Conservation (phyloP, 2,888 invertebrate species). For the Drosophila nr. perissopoda region DNA sequence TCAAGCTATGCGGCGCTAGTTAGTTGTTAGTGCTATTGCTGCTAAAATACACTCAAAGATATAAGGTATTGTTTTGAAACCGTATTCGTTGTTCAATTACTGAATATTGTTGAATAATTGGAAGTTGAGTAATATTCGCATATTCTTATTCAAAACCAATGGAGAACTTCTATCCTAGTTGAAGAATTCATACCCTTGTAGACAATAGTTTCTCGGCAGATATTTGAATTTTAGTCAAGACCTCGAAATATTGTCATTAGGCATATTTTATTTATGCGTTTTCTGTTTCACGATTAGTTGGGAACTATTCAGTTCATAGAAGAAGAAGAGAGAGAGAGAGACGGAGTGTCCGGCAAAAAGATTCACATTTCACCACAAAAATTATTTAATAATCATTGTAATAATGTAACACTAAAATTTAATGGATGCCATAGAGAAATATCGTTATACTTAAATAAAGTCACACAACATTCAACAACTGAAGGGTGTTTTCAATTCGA, state of each 20-base stretch:
- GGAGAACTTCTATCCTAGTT: neutral
- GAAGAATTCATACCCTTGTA: neutral
- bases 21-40: conserved; percentile 20
- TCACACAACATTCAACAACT: neutral
- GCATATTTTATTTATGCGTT: neutral
- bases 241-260: neutral
- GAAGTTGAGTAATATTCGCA: neutral
- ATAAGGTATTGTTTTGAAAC: neutral
- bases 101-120: neutral
- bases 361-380: neutral
- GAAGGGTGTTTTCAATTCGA: conserved; percentile 10
- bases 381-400: too few species aligned
- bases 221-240: neutral
- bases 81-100: neutral
- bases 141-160: neutral
- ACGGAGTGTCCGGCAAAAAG: neutral
- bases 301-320: neutral
- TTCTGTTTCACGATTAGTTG: neutral
- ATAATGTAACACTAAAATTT: neutral
- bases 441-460: neutral
- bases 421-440: neutral
- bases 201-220: neutral
- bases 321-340: neutral
- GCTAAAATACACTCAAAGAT: conserved; percentile 1
- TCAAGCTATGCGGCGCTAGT: conserved; percentile 18